Evolutionary conservation across 2,113 vertebrate genomes (phyloP).

Genomic region (zebrafish (Danio rerio)): DNA sequence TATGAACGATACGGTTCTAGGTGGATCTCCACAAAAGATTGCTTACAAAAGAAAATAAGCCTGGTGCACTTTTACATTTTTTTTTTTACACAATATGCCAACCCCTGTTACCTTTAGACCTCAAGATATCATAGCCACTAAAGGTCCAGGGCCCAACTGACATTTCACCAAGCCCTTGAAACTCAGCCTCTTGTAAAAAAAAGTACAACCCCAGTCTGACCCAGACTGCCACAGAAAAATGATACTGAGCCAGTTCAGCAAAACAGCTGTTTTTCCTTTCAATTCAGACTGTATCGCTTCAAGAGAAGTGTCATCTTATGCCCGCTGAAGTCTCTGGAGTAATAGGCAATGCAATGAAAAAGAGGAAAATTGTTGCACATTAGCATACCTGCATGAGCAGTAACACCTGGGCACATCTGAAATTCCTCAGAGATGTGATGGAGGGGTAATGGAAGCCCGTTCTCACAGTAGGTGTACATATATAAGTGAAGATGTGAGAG

Average conservation of each 20-base stretch:
- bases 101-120: constrained; percentile 43
- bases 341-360: constrained; percentile 22
- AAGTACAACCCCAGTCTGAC: neutral
- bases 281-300: neutral
- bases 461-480: constrained; percentile 33
- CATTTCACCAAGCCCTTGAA: constrained; percentile 53
- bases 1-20: constrained; percentile 38
- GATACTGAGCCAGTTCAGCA: neutral
- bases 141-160: constrained; percentile 50
- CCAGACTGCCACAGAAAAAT: neutral
- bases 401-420: constrained; percentile 47
- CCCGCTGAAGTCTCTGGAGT: neutral
- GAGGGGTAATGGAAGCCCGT: constrained; percentile 53
- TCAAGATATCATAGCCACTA: constrained; percentile 41
- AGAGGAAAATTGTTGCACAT: neutral
- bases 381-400: constrained; percentile 37
- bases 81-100: constrained; percentile 47
- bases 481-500: constrained; percentile 52
- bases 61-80: neutral
- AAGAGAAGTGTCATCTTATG: neutral
- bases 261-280: neutral
- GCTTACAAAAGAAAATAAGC: constrained; percentile 24
- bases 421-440: constrained; percentile 55
- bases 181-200: constrained; percentile 47
- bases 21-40: constrained; percentile 48